Evolutionary conservation across 2,113 vertebrate genomes (phyloP).

Genomic region (Morone saxatilis): DNA sequence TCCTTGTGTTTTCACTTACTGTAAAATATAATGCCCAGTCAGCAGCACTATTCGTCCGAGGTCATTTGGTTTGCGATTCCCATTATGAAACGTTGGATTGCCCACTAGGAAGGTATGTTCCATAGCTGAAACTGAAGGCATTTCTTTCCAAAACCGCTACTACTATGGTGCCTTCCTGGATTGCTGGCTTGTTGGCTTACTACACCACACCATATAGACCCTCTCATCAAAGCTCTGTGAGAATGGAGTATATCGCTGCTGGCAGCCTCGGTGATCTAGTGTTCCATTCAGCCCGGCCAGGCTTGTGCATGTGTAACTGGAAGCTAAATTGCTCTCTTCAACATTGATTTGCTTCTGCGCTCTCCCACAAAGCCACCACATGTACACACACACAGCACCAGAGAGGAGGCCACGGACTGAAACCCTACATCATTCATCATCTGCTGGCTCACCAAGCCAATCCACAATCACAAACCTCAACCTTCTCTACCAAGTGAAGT

Average conservation of each 20-base stretch:
- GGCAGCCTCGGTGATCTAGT: slow-evolving; percentile 57
- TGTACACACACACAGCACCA: slow-evolving; percentile 37
- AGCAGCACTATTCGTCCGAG: slow-evolving; percentile 56
- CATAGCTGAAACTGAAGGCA: slow-evolving; percentile 63
- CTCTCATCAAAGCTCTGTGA: slow-evolving; percentile 64
- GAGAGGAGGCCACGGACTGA: slow-evolving; percentile 52
- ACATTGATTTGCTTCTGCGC: slow-evolving; percentile 67
- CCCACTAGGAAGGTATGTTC: slow-evolving; percentile 71
- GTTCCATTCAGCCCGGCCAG: slow-evolving; percentile 66
- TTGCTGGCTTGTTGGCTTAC: slow-evolving; percentile 54
- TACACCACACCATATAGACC: slow-evolving; percentile 53
- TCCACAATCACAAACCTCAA: slow-evolving; percentile 74
- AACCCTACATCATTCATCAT: slow-evolving; percentile 78
- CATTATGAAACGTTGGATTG: slow-evolving; percentile 74
- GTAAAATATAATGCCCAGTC: slow-evolving; percentile 65
- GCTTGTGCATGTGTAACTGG: slow-evolving; percentile 62
- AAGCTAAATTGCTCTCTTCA: slow-evolving; percentile 72
- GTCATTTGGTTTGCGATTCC: slow-evolving; percentile 65
- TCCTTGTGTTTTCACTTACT: slow-evolving; percentile 72
- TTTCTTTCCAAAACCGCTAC: slow-evolving; percentile 76
- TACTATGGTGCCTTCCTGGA: slow-evolving; percentile 65
- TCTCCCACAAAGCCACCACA: slow-evolving; percentile 71
- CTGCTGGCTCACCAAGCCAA: slow-evolving; percentile 64
- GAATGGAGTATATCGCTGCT: slow-evolving; percentile 51
- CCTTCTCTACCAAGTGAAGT: slow-evolving; percentile 56